These are phyloP conservation scores for Mycteria americana DNA, from an alignment of 2,797 vertebrate genomes.

Conservation along the genomic window DNA sequence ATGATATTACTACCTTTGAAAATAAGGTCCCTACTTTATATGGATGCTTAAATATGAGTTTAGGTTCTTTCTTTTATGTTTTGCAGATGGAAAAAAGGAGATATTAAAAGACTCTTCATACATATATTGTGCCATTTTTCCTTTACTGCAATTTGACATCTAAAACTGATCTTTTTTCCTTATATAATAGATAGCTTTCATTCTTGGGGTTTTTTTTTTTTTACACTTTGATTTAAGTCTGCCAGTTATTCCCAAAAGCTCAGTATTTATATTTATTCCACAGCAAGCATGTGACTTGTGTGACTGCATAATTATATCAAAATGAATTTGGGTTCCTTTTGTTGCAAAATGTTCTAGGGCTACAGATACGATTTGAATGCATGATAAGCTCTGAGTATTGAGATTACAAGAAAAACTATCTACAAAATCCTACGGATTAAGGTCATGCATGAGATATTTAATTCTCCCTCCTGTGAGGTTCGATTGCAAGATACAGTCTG, in stretches of 20 bases:
- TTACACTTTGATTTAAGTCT: not conserved
- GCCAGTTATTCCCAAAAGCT: not conserved
- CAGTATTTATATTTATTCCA: slow-evolving; percentile 41
- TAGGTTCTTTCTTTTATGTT: not conserved
- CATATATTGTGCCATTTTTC: not conserved
- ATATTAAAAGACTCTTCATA: not conserved
- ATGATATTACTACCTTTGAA: not conserved
- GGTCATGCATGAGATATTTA: slow-evolving; percentile 33
- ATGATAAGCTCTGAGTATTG: not conserved
- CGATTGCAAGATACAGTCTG: not conserved
- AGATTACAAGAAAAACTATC: slow-evolving; percentile 34
- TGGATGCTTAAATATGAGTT: not conserved
- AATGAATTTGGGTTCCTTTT: slow-evolving; percentile 20
- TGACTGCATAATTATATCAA: slow-evolving; percentile 19
- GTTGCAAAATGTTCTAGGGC: slow-evolving; percentile 13
- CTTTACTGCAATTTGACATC: not conserved
- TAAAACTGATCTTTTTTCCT: not conserved
- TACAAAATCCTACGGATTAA: slow-evolving; percentile 33
- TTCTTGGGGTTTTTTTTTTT: not conserved
- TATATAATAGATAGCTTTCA: not conserved
- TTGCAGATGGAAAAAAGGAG: not conserved
- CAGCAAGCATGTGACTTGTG: not conserved
- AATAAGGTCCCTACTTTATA: not conserved
- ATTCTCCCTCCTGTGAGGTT: slow-evolving; percentile 34
- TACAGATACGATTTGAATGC: not conserved